A percentile compares a stretch with the other conserved stretches of the same genome.
phyloP scores from a whole-genome alignment of 2,797 vertebrate species.

The Neosilurus mollespiculum region DNA sequence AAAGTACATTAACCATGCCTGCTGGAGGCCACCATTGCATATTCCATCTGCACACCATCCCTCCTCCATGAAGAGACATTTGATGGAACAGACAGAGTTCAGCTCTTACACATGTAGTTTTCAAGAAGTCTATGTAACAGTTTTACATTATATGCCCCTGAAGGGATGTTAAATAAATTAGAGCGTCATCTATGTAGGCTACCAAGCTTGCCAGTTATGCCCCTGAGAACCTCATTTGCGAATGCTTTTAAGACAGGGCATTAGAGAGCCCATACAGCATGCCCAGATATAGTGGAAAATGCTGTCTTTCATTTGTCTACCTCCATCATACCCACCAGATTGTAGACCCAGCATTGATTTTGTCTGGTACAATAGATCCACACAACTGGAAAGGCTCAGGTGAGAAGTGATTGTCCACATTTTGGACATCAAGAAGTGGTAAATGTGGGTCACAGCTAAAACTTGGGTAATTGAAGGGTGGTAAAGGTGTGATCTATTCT shows the following conservation, averaged over 20 bases:
- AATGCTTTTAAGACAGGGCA: constrained; percentile 10
- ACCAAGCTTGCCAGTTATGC: constrained; percentile 13
- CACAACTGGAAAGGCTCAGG: not conserved
- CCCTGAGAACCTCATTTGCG: not conserved
- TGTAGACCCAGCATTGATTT: not conserved
- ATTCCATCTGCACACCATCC: no score
- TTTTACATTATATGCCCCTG: constrained; percentile 6
- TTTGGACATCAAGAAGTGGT: not conserved
- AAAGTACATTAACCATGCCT: not conserved
- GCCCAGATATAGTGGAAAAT: constrained; percentile 15
- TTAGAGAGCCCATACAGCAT: constrained; percentile 7
- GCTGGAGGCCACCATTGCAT: not conserved
- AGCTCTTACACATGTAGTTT: not conserved
- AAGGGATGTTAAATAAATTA: constrained; percentile 11
- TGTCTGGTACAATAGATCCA: constrained; percentile 5
- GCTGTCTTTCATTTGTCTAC: constrained; percentile 1
- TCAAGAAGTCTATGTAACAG: not conserved
- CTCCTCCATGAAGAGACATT: not conserved
- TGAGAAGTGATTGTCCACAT: constrained; percentile 7
- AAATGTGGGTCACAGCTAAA: not conserved
- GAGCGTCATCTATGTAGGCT: constrained; percentile 1
- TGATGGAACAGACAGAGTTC: not conserved
- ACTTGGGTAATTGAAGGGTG: not conserved
- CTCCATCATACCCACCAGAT: not conserved
- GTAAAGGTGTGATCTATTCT: not conserved